phyloP scores from a whole-genome alignment of 2,113 vertebrate genomes.

The Dromas ardeola region DNA sequence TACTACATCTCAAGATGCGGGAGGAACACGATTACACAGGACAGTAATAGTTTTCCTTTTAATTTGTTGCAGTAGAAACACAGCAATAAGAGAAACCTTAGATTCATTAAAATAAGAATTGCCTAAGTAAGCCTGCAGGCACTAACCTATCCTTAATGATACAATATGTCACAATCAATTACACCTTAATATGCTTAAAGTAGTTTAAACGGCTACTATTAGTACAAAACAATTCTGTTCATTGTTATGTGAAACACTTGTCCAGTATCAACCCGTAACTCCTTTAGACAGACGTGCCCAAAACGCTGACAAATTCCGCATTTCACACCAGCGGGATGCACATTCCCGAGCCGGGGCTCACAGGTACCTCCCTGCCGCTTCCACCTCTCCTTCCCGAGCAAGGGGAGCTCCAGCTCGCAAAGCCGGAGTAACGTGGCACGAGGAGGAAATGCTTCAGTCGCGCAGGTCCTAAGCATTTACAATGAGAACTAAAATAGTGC shows the following conservation, averaged over 20 bases:
- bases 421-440: accelerated
- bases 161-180: background rate
- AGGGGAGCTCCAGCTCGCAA: background rate
- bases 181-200: background rate
- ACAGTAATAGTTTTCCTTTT: background rate
- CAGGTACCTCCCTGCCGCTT: background rate
- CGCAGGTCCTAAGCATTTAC: background rate
- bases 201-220: background rate
- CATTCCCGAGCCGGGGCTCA: accelerated
- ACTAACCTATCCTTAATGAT: background rate
- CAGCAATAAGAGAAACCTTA: background rate
- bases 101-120: background rate
- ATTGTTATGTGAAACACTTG: background rate
- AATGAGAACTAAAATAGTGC: background rate
- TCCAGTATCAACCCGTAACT: background rate
- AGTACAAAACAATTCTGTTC: background rate
- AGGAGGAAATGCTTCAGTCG: background rate
- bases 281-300: background rate
- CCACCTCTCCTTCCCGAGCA: background rate
- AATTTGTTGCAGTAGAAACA: background rate
- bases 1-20: background rate
- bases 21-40: background rate
- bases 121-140: background rate
- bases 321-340: background rate
- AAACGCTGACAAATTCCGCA: accelerated